phyloP scores from a whole-genome alignment of 2,113 vertebrate genomes.

The Pyxicephalus adspersus region DNA sequence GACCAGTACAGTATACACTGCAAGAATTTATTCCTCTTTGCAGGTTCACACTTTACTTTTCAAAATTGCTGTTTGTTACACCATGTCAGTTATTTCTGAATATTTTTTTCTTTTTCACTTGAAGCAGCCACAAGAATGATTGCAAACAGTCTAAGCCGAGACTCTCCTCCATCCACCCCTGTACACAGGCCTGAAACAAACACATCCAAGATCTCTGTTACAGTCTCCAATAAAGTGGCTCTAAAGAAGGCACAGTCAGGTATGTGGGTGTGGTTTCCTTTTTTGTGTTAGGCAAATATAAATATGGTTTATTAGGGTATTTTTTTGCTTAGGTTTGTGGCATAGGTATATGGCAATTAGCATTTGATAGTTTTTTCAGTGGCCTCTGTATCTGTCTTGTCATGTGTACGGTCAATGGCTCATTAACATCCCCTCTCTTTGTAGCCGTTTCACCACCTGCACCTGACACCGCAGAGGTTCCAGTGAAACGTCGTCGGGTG shows the following conservation, averaged over 20 bases:
- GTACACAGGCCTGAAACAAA: conserved; percentile 76
- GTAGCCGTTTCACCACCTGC: conserved; percentile 69
- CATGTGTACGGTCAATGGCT: not conserved
- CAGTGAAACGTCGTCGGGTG: conserved; percentile 82
- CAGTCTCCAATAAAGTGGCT: conserved; percentile 85
- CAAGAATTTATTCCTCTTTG: not conserved
- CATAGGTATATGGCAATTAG: too few species aligned
- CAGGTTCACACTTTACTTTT: not conserved
- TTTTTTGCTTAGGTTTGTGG: too few species aligned
- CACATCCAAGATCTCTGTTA: conserved; percentile 81
- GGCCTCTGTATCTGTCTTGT: not conserved
- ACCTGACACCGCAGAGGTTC: conserved; percentile 68
- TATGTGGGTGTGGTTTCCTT: too few species aligned
- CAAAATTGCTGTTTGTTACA: too few species aligned
- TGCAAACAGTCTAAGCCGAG: conserved; percentile 85
- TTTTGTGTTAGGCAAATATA: too few species aligned
- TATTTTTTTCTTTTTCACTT: not conserved
- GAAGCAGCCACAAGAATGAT: conserved; percentile 93
- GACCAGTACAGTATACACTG: too few species aligned
- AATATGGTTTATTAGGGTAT: too few species aligned
- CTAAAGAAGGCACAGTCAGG: conserved; percentile 76
- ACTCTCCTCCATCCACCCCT: conserved; percentile 82
- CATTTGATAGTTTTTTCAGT: too few species aligned
- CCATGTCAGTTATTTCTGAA: too few species aligned
- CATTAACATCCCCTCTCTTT: rapidly evolving